A percentile compares a stretch with the other conserved stretches of the same genome.
Conservation (phyloP, 1,140 invertebrate genomes). For the Calliopsis andreniformis region DNA sequence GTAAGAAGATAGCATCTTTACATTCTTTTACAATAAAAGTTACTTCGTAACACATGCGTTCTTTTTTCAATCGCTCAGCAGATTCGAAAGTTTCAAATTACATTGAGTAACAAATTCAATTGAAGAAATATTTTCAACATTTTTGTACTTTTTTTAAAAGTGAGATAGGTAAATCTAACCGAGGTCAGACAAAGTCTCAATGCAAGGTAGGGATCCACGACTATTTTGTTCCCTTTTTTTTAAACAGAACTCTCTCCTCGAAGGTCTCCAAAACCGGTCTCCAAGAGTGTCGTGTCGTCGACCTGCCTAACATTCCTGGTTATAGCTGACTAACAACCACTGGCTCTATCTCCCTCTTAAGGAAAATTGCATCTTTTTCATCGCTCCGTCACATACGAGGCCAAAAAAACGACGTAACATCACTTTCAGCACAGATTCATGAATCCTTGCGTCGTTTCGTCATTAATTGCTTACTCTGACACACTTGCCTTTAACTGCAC, state of each 20-base stretch:
- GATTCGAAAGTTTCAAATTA: too few species aligned
- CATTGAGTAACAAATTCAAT: too few species aligned
- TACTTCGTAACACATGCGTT: neutral
- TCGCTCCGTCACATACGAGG: neutral
- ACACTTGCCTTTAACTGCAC: too few species aligned
- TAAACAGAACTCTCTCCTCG: constrained; percentile 52
- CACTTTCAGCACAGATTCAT: neutral
- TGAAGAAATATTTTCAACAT: too few species aligned
- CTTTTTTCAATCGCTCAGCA: too few species aligned
- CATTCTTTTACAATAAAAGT: neutral
- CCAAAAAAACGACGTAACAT: neutral
- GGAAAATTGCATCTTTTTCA: constrained; percentile 25
- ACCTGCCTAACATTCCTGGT: constrained; percentile 69
- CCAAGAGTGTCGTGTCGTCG: constrained; percentile 63
- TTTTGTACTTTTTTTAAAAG: neutral
- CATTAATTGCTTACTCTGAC: too few species aligned
- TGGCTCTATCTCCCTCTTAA: constrained; percentile 26
- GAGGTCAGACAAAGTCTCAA: constrained; percentile 33
- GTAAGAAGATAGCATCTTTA: too few species aligned
- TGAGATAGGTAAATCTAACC: neutral
- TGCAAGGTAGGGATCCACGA: constrained; percentile 26
- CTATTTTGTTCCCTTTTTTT: constrained; percentile 56
- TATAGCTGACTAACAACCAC: constrained; percentile 56
- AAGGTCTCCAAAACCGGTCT: constrained; percentile 70
- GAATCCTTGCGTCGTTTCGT: too few species aligned